phyloP scores from a whole-genome alignment of 2,797 vertebrate species.

The Myripristis murdjan region DNA sequence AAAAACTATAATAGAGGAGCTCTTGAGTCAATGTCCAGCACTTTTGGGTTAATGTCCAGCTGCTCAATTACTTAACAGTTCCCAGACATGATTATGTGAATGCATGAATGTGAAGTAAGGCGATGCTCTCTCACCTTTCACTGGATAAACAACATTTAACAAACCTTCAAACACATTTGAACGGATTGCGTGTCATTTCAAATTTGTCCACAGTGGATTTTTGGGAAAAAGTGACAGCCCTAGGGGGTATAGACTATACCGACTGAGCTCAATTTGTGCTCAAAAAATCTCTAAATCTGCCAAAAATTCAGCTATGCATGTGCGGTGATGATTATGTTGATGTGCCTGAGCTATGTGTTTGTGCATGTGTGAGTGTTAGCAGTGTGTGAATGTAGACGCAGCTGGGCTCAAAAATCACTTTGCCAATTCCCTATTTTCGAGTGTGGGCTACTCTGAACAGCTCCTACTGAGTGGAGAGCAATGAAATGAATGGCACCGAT shows the following conservation, averaged over 20 bases:
- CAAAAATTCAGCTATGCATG: conserved; percentile 30
- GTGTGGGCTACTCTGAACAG: conserved; percentile 61
- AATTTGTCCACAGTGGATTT: too few species aligned
- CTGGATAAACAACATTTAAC: too few species aligned
- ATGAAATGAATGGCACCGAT: conserved; percentile 77
- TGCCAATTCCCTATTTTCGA: conserved; percentile 48
- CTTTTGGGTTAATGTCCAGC: too few species aligned
- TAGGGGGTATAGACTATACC: not conserved
- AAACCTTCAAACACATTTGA: too few species aligned
- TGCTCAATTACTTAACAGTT: not conserved
- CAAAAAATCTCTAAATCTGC: too few species aligned
- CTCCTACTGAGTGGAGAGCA: conserved; percentile 51
- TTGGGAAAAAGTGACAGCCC: too few species aligned
- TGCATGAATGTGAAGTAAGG: too few species aligned
- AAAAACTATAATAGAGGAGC: not conserved
- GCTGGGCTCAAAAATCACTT: conserved; percentile 51
- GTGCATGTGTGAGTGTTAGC: conserved; percentile 4
- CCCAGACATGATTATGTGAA: not conserved
- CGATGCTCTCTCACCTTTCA: too few species aligned
- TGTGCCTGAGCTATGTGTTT: conserved; percentile 10
- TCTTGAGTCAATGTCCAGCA: conserved; percentile 13
- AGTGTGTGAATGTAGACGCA: conserved; percentile 39
- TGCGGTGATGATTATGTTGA: conserved; percentile 13
- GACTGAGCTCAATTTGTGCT: not conserved
- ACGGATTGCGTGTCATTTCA: too few species aligned